Conservation (phyloP, 2,797 vertebrate genomes). For the Rhyacichthys aspro region DNA sequence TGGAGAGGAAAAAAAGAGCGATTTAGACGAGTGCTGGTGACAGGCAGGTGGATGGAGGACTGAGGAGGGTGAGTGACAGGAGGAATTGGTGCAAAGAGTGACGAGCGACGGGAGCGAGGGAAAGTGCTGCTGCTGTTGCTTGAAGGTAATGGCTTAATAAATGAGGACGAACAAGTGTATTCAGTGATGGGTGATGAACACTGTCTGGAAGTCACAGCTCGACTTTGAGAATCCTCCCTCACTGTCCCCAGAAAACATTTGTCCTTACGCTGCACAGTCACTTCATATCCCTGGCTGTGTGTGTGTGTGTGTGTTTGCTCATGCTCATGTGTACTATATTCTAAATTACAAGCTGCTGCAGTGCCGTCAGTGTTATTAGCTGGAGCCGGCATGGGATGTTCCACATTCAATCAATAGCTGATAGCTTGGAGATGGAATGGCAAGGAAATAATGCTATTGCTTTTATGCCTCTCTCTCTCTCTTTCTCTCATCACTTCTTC, state of each 20-base stretch:
- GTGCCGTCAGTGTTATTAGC: slow-evolving; percentile 59
- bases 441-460: slow-evolving; percentile 29
- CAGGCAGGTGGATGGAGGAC: slow-evolving; percentile 31
- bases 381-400: slow-evolving; percentile 51
- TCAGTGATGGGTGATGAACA: neutral
- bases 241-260: slow-evolving; percentile 8
- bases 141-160: slow-evolving; percentile 10
- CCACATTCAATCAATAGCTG: slow-evolving; percentile 69
- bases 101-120: slow-evolving; percentile 18
- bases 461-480: slow-evolving; percentile 6
- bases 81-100: slow-evolving; percentile 46
- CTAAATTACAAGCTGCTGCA: slow-evolving; percentile 51
- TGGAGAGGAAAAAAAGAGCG: slow-evolving; percentile 49
- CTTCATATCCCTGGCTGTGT: slow-evolving; percentile 5
- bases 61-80: slow-evolving; percentile 47
- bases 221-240: slow-evolving; percentile 14
- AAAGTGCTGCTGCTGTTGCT: slow-evolving; percentile 29
- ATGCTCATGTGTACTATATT: slow-evolving; percentile 28
- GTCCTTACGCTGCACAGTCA: slow-evolving; percentile 14
- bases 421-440: slow-evolving; percentile 54
- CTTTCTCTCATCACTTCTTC: slow-evolving; percentile 6
- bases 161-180: slow-evolving; percentile 11
- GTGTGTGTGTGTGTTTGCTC: slow-evolving; percentile 14
- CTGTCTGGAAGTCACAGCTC: slow-evolving; percentile 13
- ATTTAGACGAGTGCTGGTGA: slow-evolving; percentile 39